Conservation (phyloP, 2,888 invertebrate genomes). For the Amphiduros pacificus region DNA sequence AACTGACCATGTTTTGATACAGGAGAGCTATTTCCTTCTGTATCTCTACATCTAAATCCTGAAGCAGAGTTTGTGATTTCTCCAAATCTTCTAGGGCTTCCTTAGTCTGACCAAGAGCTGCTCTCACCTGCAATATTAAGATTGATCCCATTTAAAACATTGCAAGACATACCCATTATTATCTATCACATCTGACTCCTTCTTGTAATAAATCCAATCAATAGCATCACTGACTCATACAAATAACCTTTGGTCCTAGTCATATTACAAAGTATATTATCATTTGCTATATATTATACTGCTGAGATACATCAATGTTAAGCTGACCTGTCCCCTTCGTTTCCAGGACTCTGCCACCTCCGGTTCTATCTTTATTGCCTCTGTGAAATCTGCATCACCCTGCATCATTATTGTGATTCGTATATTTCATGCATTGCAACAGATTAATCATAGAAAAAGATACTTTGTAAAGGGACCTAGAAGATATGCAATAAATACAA, state of each 20-base stretch:
- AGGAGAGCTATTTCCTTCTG: constrained; percentile 13
- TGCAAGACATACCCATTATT: too few relatives aligned
- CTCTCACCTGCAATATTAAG: too few relatives aligned
- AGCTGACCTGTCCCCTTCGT: constrained; percentile 8
- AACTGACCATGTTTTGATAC: constrained; percentile 7
- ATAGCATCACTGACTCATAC: too few relatives aligned
- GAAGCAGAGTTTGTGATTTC: constrained; percentile 4
- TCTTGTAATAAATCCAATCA: too few relatives aligned
- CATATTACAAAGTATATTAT: too few relatives aligned
- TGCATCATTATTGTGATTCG: not conserved
- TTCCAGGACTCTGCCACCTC: constrained; percentile 13
- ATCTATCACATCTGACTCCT: too few relatives aligned
- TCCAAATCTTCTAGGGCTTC: constrained; percentile 8
- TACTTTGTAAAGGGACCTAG: not conserved
- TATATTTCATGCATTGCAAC: not conserved
- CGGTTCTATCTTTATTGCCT: constrained; percentile 8
- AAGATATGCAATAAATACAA: too few relatives aligned
- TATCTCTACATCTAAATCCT: constrained; percentile 10
- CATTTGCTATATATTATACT: too few relatives aligned
- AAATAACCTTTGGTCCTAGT: too few relatives aligned
- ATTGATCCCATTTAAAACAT: too few relatives aligned
- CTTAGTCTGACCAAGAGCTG: constrained; percentile 9
- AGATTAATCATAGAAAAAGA: not conserved
- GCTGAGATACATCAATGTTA: too few relatives aligned
- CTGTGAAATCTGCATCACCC: constrained; percentile 11